Percentiles rank a stretch among this genome's conserved stretches.
phyloP scores from a whole-genome alignment of 2,888 invertebrate genomes.

The Diarsia mendica region DNA sequence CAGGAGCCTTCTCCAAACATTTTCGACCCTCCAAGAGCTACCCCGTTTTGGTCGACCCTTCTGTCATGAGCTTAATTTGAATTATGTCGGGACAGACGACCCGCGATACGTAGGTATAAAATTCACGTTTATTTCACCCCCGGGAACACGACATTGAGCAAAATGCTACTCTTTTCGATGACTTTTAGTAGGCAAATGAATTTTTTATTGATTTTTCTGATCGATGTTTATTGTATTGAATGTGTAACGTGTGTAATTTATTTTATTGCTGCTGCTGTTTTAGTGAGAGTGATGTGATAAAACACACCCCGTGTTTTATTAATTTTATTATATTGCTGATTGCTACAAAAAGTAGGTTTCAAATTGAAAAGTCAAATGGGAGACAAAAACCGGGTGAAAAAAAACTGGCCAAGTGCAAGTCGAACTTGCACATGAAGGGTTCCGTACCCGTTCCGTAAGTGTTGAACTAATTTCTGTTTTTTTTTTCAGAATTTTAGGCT shows the following conservation, averaged over 20 bases:
- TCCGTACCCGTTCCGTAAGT: no score
- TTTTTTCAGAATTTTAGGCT: no score
- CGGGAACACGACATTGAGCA: conserved; percentile 67
- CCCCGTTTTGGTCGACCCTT: conserved; percentile 74
- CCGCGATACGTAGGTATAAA: conserved; percentile 78
- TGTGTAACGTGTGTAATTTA: neutral
- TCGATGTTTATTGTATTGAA: conserved; percentile 26
- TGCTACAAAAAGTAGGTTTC: neutral
- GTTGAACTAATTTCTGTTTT: no score
- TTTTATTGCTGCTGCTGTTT: neutral
- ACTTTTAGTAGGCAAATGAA: conserved; percentile 72
- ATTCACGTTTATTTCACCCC: conserved; percentile 78
- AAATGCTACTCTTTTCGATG: conserved; percentile 72
- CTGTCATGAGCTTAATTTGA: conserved; percentile 88
- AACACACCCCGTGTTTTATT: no score
- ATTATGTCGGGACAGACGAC: conserved; percentile 83
- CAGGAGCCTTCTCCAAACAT: conserved; percentile 56
- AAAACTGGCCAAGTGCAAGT: no score
- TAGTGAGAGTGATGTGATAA: no score
- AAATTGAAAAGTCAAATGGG: neutral
- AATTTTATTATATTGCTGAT: neutral
- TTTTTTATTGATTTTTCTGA: conserved; percentile 61
- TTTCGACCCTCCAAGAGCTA: conserved; percentile 59
- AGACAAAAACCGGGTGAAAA: no score
- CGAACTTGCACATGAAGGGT: no score